A percentile compares a stretch with the other conserved stretches of the same genome.
These are phyloP conservation scores for Phyto melanocephala DNA, from an alignment of 2,888 invertebrate species.

Conservation along the genomic window DNA sequence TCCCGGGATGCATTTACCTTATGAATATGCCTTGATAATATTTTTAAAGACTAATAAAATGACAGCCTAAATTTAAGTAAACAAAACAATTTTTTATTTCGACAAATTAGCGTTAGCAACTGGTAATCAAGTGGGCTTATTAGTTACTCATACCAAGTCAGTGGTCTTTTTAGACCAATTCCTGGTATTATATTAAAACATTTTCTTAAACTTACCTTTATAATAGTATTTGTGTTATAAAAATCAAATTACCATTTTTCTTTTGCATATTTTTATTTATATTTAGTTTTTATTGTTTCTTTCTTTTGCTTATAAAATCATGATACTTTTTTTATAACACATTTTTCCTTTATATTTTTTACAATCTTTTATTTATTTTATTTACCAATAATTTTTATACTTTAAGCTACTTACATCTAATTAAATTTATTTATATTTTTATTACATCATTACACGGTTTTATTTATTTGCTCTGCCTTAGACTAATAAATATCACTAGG, in stretches of 20 bases:
- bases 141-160: too few species aligned
- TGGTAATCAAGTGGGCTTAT: too few species aligned
- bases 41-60: too few species aligned
- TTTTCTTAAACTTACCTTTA: not conserved
- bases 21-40: too few species aligned
- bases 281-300: not conserved
- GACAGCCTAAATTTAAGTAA: too few species aligned
- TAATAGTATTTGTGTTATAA: not conserved
- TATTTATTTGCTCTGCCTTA: constrained; percentile 34
- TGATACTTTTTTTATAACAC: constrained; percentile 56
- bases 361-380: constrained; percentile 32
- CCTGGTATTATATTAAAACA: too few species aligned
- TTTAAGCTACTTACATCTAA: constrained; percentile 49
- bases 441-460: not conserved
- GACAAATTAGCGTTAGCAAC: too few species aligned
- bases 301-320: constrained; percentile 54
- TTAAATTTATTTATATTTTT: constrained; percentile 35
- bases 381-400: constrained; percentile 5
- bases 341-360: constrained; percentile 36
- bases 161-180: too few species aligned
- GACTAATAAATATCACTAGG: constrained; percentile 58
- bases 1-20: too few species aligned
- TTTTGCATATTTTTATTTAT: not conserved
- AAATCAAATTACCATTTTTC: not conserved
- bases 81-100: too few species aligned